Evolutionary conservation across 1,140 invertebrate genomes (phyloP), one percentile per base, ranked within the genome.

Genomic region (Acromyrmex echinatior): DNA sequence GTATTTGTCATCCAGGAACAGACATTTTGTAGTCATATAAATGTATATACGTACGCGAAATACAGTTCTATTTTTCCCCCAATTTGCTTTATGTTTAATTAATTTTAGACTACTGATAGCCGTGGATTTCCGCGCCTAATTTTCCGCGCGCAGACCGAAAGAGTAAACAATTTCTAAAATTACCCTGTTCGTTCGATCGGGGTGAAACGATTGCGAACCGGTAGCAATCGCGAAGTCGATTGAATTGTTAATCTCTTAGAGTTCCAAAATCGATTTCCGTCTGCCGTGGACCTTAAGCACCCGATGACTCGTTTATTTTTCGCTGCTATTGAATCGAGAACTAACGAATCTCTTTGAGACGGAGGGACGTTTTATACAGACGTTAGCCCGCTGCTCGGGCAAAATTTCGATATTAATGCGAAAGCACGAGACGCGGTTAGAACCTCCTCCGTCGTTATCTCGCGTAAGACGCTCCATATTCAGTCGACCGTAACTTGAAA

Each of bases 311-410:
- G 79, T 82, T 74, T 82, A 82, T 82, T 82, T 82, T 82, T 82
- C 68, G 80, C 68, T 56, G 25, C 80, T 74, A 74, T 82, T 82
- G 80, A 82, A 82, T 82, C 68, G 80, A 2, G 53, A 58, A 21
- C 80, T 82, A 82, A 82, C 80, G 80, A 82, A 82, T 56, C 80
- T 82, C 80, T 82, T 82, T 82, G 80, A 71, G 78, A 82, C 53
- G 31, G 28, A 51, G 21, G 16, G 21, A 45, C 7, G n/a, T 62
- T 82, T 62, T 60, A 74, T 16, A 73, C 16, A 60, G 25, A 60
- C 68, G 68, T 74, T 82, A 74, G 58, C 25, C 68, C n/a, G 66
- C 21, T 62, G 68, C 18, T 74, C 68, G 68, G 39, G 39, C 80
- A 49, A 49, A 74, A 82, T 82, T 73, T 58, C 68, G 80, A 49